Evolutionary conservation across 2,888 invertebrate species (phyloP), one percentile per base, ranked within the genome.

Genomic region (Abrostola tripartita): DNA sequence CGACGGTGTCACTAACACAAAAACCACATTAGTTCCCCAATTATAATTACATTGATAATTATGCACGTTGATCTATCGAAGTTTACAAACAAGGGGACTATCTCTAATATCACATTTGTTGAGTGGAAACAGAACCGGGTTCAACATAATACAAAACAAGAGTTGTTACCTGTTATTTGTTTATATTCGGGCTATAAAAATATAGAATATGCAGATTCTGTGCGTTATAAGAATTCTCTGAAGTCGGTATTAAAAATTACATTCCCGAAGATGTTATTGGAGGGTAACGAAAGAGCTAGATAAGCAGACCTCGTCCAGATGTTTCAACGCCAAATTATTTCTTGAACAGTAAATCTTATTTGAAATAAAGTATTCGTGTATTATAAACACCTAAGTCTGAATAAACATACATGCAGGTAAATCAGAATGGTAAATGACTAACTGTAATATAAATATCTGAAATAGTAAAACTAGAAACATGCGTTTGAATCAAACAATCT

Each of bases 341-440:
- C 85, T 84, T 84, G 81, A 87, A 79, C 86, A 81, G 88, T 92
- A 90, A 91, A 92, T 93, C 90, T 92, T 89, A 92, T 92, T 92
- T 90, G 86, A 90, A 90, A 91, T 90, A 90, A 91, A 90, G 89
- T 90, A 91, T 88, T 85, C 86, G 84, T 90, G 89, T 91, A 93
- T 93, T 92, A 92, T 90, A 94, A 94, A 93, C 93, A 93, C 81
- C 78, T 84, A 89, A 86, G 85, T 91, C 91, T 90, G 92, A 88
- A 90, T 89, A 91, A 93, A 93, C 91, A 92, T 85, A 90, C 90
- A 88, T 80, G 82, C 89, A 92, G 90, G 93, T 93, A 93, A 93
- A 93, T 93, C 92, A 92, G 93, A 93, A 93, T 91, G 92, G 87
- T 92, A 90, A 93, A 93, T 92, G 92, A 93, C 88, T 93, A 90